Evolutionary conservation across 2,888 invertebrate species (phyloP).

Genomic region (Drosophila dives): DNA sequence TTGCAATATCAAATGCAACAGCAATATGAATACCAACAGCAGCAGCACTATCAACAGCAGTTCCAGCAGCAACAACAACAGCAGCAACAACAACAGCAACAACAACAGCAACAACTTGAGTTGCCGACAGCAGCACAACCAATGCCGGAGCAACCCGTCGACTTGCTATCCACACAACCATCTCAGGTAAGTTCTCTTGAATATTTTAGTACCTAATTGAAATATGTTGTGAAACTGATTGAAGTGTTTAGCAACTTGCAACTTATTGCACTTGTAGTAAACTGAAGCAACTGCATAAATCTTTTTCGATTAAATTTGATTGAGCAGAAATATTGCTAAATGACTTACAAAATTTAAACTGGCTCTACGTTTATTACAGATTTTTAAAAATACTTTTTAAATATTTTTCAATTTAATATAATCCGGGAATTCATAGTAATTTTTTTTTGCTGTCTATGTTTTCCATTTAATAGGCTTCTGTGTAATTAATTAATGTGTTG

Average conservation of each 20-base stretch:
- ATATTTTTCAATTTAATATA: background rate
- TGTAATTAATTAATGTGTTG: conserved; percentile 58
- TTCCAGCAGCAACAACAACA: conserved; percentile 67
- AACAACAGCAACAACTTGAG: conserved; percentile 52
- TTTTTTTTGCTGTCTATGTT: conserved; percentile 7
- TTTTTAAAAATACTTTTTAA: no score
- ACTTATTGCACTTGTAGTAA: background rate
- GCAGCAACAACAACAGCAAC: conserved; percentile 73
- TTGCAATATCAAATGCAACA: conserved; percentile 77
- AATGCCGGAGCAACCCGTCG: conserved; percentile 51
- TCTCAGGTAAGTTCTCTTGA: conserved; percentile 59
- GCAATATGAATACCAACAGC: conserved; percentile 77
- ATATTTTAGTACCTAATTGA: conserved; percentile 24
- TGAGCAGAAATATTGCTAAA: background rate
- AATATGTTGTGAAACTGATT: conserved; percentile 8
- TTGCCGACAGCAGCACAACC: conserved; percentile 40
- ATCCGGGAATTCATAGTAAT: no score
- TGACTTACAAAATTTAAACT: background rate
- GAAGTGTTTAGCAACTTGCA: conserved; percentile 3
- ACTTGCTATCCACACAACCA: conserved; percentile 66
- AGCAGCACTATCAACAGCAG: conserved; percentile 74
- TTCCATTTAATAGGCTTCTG: conserved; percentile 43
- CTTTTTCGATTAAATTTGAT: background rate
- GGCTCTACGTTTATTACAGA: background rate
- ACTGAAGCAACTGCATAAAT: background rate